Conservation (phyloP, 2,888 invertebrate species). For the Carcina quercana region DNA sequence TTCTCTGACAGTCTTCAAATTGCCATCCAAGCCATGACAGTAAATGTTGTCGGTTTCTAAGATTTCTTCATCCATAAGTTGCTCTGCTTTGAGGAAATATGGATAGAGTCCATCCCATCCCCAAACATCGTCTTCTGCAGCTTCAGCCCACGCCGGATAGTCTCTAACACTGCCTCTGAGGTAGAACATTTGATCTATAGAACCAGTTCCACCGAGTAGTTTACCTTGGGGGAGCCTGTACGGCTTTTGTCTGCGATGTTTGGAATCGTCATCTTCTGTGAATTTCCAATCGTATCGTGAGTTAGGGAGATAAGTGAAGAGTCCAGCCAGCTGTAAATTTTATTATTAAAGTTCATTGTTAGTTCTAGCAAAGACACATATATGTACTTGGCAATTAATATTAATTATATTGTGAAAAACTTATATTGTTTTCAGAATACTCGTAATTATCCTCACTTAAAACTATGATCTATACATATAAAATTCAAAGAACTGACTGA, state of each 20-base stretch:
- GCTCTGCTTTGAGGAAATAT: constrained; percentile 20
- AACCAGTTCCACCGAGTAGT: constrained; percentile 24
- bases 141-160: constrained; percentile 18
- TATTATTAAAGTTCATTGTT: too few relatives aligned
- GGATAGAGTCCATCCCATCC: constrained; percentile 15
- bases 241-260: not conserved
- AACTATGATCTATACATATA: too few relatives aligned
- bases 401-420: too few relatives aligned
- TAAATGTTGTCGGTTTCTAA: not conserved
- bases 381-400: too few relatives aligned
- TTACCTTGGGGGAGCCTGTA: constrained; percentile 19
- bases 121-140: constrained; percentile 16
- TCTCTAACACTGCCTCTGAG: constrained; percentile 13
- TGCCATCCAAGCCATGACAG: constrained; percentile 17
- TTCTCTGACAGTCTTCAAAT: not conserved
- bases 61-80: not conserved
- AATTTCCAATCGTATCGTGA: constrained; percentile 21
- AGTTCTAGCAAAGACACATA: too few relatives aligned
- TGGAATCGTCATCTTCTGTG: constrained; percentile 11
- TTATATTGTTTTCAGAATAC: too few relatives aligned
- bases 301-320: constrained; percentile 20
- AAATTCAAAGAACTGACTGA: too few relatives aligned
- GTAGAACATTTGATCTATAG: constrained; percentile 16
- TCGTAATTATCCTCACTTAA: too few relatives aligned
- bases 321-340: constrained; percentile 21